Percentiles rank a stretch among this genome's conserved stretches.
These are phyloP conservation scores for Chiloscyllium plagiosum DNA, from an alignment of 2,113 vertebrate genomes.

Conservation along the genomic window DNA sequence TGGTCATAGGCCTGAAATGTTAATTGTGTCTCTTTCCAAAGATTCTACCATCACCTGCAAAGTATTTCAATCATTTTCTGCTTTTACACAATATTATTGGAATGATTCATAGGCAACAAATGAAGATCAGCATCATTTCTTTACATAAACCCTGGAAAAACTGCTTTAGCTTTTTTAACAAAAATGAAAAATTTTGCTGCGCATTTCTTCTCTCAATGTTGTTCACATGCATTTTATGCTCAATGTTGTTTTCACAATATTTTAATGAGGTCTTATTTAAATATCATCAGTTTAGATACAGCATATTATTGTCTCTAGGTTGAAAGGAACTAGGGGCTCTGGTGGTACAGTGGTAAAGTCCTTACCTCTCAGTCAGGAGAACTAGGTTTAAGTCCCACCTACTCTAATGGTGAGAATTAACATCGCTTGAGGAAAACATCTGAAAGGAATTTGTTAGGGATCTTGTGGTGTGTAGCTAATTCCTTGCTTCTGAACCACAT, in stretches of 20 bases:
- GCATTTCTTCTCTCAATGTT: not conserved
- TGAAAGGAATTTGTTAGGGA: too few relatives aligned
- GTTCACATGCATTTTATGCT: not conserved
- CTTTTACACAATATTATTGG: not conserved
- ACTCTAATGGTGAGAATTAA: too few relatives aligned
- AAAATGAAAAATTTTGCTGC: not conserved
- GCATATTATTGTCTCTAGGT: not conserved
- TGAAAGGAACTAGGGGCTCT: not conserved
- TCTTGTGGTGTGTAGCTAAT: too few relatives aligned
- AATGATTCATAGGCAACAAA: not conserved
- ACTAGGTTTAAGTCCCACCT: too few relatives aligned
- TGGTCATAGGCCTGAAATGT: not conserved
- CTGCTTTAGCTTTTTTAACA: not conserved
- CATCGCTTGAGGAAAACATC: too few relatives aligned
- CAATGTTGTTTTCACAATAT: not conserved
- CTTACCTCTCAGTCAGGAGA: too few relatives aligned
- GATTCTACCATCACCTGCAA: not conserved
- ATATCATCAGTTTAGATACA: not conserved
- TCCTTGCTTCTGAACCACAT: too few relatives aligned
- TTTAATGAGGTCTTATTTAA: not conserved
- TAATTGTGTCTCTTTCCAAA: not conserved
- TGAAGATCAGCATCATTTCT: not conserved
- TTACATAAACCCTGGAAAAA: not conserved
- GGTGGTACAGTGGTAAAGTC: too few relatives aligned
- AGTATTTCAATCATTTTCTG: not conserved